Percentiles rank a stretch among this genome's conserved stretches.
These are phyloP conservation scores for Liasis olivaceus DNA, from an alignment of 2,797 vertebrate species.

Conservation along the genomic window DNA sequence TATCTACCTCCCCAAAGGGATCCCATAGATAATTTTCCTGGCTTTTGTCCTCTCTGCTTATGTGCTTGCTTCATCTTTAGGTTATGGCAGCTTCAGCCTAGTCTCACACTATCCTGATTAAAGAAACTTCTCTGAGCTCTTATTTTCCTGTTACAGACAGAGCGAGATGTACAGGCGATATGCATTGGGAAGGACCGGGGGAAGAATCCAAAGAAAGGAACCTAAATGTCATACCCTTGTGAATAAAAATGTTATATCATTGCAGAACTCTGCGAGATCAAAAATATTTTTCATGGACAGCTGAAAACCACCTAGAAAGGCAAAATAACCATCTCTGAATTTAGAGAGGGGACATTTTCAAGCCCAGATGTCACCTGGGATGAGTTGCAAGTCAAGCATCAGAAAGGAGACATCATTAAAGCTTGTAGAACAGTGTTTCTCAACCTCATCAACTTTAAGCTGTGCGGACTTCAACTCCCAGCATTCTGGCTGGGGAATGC, in stretches of 20 bases:
- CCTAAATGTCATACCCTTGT: not conserved
- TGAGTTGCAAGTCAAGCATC: not conserved
- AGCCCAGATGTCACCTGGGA: not conserved
- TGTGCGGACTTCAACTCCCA: no score
- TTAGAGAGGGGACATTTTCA: not conserved
- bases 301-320: not conserved
- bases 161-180: no score
- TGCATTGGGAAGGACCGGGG: no score
- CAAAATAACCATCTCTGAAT: not conserved
- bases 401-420: not conserved
- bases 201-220: no score
- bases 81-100: no score
- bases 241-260: not conserved
- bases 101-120: not conserved
- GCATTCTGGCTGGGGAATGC: no score
- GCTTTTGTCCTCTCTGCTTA: no score
- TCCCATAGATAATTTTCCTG: no score
- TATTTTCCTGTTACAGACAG: not conserved
- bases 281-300: not conserved
- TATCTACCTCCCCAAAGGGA: no score
- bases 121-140: not conserved
- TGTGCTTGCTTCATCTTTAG: no score
- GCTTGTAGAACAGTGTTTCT: not conserved
- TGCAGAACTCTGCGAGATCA: not conserved
- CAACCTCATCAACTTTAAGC: no score